These are phyloP conservation scores for Brachypterus glaber DNA, from an alignment of 2,888 invertebrate species.

Conservation along the genomic window DNA sequence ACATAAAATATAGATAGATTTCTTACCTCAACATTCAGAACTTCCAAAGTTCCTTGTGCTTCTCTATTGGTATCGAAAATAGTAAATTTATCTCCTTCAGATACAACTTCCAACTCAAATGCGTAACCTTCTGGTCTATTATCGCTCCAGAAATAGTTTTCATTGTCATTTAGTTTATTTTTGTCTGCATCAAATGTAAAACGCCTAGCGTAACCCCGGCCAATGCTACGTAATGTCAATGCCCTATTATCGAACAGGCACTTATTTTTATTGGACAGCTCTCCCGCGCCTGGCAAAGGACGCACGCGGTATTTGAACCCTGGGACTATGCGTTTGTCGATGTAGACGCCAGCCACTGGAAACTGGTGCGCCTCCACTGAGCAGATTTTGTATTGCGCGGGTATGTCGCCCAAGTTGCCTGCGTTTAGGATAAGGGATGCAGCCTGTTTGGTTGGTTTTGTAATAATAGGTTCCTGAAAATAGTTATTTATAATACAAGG, in stretches of 20 bases:
- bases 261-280: slow-evolving; percentile 29
- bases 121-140: slow-evolving; percentile 63
- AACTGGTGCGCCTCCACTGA: slow-evolving; percentile 53
- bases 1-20: no score
- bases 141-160: slow-evolving; percentile 71
- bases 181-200: slow-evolving; percentile 60
- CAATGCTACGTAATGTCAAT: slow-evolving; percentile 56
- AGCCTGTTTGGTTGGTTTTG: no score
- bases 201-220: slow-evolving; percentile 63
- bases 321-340: slow-evolving; percentile 60
- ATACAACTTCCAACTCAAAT: slow-evolving; percentile 59
- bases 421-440: slow-evolving; percentile 43
- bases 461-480: no score
- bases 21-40: slow-evolving; percentile 55
- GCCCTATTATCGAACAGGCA: slow-evolving; percentile 58
- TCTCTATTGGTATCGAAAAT: slow-evolving; percentile 58
- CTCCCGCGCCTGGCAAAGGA: slow-evolving; percentile 47
- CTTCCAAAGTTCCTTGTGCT: slow-evolving; percentile 57
- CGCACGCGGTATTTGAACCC: slow-evolving; percentile 68
- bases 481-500: no score
- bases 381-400: slow-evolving; percentile 54
- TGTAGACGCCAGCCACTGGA: slow-evolving; percentile 62
- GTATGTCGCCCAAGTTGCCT: slow-evolving; percentile 53
- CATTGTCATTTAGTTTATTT: slow-evolving; percentile 54
- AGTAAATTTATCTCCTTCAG: slow-evolving; percentile 62